Conservation (phyloP, 2,113 vertebrate species). For the Tupaia chinensis region DNA sequence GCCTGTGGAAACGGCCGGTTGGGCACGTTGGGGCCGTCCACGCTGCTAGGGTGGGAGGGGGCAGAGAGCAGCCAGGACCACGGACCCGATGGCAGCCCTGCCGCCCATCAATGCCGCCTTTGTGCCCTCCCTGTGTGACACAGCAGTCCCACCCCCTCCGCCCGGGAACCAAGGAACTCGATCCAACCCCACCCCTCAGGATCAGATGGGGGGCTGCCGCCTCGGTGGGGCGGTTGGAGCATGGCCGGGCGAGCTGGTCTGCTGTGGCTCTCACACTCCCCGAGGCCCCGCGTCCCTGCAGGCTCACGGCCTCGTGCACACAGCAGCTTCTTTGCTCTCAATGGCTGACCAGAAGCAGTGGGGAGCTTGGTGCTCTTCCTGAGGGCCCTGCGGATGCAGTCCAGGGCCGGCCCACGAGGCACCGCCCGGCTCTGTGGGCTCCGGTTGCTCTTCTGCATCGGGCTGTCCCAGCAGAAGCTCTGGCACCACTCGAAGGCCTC, state of each 20-base stretch:
- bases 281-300: neutral
- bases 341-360: neutral
- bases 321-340: neutral
- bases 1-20: neutral
- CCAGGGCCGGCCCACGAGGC: neutral
- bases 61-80: neutral
- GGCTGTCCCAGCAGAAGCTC: neutral
- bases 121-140: neutral
- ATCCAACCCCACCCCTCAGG: neutral
- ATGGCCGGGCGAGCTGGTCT: no score
- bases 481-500: neutral
- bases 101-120: conserved; percentile 25
- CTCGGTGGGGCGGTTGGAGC: neutral
- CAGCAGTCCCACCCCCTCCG: neutral
- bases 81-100: neutral
- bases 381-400: neutral
- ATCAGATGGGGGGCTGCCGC: neutral
- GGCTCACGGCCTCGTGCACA: neutral
- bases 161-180: neutral
- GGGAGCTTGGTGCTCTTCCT: neutral
- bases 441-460: neutral
- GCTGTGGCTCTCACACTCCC: neutral
- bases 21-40: neutral
- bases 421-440: neutral
- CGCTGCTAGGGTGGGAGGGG: neutral